phyloP scores from a whole-genome alignment of 1,140 invertebrate species.

The Zaprionus tsacasi region DNA sequence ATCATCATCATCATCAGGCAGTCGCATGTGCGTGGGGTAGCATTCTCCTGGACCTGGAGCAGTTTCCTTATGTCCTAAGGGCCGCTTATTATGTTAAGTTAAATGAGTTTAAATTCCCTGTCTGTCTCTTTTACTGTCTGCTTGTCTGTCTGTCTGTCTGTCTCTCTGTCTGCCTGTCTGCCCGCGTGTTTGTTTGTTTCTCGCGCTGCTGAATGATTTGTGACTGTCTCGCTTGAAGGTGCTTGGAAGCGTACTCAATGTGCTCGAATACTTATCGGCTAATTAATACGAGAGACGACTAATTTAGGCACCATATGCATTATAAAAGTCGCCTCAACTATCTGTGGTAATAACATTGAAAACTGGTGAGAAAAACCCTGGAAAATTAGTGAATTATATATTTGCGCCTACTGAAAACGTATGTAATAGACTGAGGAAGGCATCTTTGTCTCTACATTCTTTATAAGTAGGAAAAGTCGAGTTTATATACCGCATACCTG shows the following conservation, averaged over 20 bases:
- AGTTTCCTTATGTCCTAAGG: not conserved
- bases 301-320: constrained; percentile 15
- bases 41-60: constrained; percentile 23
- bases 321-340: not conserved
- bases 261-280: constrained; percentile 33
- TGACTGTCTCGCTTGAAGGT: constrained; percentile 28
- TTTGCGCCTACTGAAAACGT: too few species aligned
- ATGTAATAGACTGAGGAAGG: too few species aligned
- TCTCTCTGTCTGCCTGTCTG: constrained; percentile 48
- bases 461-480: too few species aligned
- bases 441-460: too few species aligned
- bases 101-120: constrained; percentile 55
- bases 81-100: constrained; percentile 32
- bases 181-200: constrained; percentile 55
- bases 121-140: constrained; percentile 12
- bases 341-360: not conserved
- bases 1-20: constrained; percentile 45
- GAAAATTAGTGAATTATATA: too few species aligned
- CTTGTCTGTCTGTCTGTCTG: constrained; percentile 51
- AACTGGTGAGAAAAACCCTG: too few species aligned
- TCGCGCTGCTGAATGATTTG: constrained; percentile 67
- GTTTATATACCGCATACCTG: too few species aligned
- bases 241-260: constrained; percentile 5
- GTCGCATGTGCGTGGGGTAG: constrained; percentile 13
- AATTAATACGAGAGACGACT: constrained; percentile 25